These are phyloP conservation scores for Paralichthys olivaceus DNA, from an alignment of 2,113 vertebrate genomes.

Conservation along the genomic window DNA sequence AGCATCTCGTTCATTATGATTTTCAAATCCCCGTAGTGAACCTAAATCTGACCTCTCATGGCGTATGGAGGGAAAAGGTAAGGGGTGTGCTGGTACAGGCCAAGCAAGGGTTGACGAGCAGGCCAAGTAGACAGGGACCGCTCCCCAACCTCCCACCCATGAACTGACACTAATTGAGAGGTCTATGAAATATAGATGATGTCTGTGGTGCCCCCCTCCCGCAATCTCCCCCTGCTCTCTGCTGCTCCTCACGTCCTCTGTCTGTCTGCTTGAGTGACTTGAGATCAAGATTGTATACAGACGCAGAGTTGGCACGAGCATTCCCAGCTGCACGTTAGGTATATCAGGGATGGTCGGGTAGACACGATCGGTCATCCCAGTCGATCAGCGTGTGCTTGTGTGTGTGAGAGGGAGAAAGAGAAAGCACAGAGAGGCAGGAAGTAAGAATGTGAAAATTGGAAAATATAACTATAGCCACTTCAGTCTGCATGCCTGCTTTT, in stretches of 20 bases:
- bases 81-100: slow-evolving; percentile 37
- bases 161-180: slow-evolving; percentile 82
- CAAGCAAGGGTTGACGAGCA: slow-evolving; percentile 30
- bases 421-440: not conserved
- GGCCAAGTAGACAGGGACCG: slow-evolving; percentile 48
- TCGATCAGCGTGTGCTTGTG: slow-evolving; percentile 31
- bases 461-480: not conserved
- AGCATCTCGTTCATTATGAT: slow-evolving; percentile 38
- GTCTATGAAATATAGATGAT: slow-evolving; percentile 82
- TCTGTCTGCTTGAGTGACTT: slow-evolving; percentile 66
- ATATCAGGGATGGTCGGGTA: slow-evolving; percentile 58
- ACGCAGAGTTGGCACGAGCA: slow-evolving; percentile 59
- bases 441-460: not conserved
- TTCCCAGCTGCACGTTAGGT: slow-evolving; percentile 65
- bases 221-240: slow-evolving; percentile 18
- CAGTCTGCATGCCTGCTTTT: not conserved
- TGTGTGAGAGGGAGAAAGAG: slow-evolving; percentile 20
- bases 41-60: slow-evolving; percentile 48
- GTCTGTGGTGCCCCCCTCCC: slow-evolving; percentile 52
- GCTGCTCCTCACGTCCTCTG: slow-evolving; percentile 45
- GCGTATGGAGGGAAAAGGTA: slow-evolving; percentile 12
- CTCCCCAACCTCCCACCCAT: slow-evolving; percentile 64
- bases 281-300: slow-evolving; percentile 68
- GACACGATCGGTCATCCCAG: slow-evolving; percentile 46
- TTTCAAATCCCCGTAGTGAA: slow-evolving; percentile 47